A percentile compares a stretch with the other conserved stretches of the same genome.
Conservation (phyloP, 2,113 vertebrate species). For the Motacilla tschutschensis region DNA sequence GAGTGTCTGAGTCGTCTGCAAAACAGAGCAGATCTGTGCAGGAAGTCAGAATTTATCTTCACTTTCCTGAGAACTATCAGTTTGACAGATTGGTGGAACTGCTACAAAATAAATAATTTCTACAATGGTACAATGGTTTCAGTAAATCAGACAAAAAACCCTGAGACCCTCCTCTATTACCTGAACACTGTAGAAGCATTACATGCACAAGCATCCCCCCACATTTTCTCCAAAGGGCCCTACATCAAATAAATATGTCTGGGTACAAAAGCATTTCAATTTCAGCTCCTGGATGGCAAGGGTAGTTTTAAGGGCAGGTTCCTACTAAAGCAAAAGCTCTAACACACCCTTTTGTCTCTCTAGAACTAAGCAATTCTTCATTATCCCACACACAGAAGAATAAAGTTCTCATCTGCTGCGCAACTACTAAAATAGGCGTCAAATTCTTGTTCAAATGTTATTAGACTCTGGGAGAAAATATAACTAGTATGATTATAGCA, state of each 20-base stretch:
- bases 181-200: background rate
- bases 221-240: background rate
- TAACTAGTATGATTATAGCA: background rate
- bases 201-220: fast-evolving
- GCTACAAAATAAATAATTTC: background rate
- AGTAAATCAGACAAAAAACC: background rate
- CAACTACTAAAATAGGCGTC: background rate
- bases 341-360: background rate
- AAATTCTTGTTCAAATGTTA: background rate
- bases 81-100: background rate
- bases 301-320: background rate
- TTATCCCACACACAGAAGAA: background rate
- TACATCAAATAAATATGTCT: background rate
- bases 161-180: background rate
- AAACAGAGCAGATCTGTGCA: background rate
- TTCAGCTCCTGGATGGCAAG: background rate
- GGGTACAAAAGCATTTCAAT: background rate
- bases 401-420: background rate
- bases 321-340: background rate
- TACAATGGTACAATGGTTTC: background rate
- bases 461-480: background rate
- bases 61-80: background rate
- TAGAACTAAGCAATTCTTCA: background rate
- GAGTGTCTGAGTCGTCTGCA: background rate
- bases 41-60: background rate